A percentile compares a stretch with the other conserved stretches of the same genome.
phyloP scores from a whole-genome alignment of 1,140 invertebrate species.

The Lucilia cuprina region DNA sequence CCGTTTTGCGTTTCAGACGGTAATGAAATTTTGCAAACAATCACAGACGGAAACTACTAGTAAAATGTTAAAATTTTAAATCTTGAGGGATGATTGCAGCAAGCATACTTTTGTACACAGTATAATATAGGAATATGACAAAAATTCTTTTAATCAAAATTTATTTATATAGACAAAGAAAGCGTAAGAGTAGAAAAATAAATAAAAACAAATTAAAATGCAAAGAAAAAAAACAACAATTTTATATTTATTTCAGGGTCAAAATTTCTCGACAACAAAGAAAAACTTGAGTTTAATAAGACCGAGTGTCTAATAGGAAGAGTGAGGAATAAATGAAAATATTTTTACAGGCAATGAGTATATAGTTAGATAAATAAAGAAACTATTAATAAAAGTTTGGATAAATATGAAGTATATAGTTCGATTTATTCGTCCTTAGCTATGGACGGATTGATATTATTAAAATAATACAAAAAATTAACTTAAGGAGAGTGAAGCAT shows the following conservation, averaged over 20 bases:
- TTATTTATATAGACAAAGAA: not conserved
- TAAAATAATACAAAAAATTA: no score
- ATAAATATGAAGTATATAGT: no score
- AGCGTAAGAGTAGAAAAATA: constrained; percentile 16
- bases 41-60: not conserved
- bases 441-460: no score
- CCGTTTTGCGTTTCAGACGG: not conserved
- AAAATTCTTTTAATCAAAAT: not conserved
- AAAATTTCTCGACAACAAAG: not conserved
- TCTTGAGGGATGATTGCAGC: not conserved
- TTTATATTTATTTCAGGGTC: constrained; percentile 2
- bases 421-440: no score
- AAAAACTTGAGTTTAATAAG: not conserved
- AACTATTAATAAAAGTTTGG: no score
- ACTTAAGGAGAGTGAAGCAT: no score
- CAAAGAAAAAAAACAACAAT: not conserved
- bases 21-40: not conserved
- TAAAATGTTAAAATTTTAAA: not conserved
- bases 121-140: not conserved
- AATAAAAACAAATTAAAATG: constrained; percentile 15
- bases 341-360: not conserved
- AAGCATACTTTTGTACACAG: not conserved
- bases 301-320: not conserved
- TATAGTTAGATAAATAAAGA: no score
- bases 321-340: not conserved